Conservation (phyloP, 2,888 invertebrate species). For the Odiellus spinosus region DNA sequence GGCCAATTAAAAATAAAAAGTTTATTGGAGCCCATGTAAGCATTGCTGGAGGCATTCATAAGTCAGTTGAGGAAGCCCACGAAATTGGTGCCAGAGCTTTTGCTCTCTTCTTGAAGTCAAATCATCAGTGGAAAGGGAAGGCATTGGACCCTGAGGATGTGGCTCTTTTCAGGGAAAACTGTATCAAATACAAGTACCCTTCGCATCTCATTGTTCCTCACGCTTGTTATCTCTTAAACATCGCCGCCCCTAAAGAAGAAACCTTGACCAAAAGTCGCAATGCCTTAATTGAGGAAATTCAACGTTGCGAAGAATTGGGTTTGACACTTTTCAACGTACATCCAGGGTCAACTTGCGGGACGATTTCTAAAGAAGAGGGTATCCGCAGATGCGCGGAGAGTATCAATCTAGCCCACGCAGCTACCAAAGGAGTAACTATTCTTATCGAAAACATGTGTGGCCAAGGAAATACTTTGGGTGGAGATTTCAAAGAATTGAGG, state of each 20-base stretch:
- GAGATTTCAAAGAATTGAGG: slow-evolving; percentile 22
- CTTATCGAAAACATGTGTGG: slow-evolving; percentile 29
- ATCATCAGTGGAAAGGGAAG: slow-evolving; percentile 28
- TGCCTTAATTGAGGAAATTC: slow-evolving; percentile 32
- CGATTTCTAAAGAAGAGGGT: slow-evolving; percentile 25
- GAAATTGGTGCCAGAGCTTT: slow-evolving; percentile 27
- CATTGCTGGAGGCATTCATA: slow-evolving; percentile 25
- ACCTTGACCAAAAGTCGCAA: slow-evolving; percentile 29
- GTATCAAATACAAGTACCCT: slow-evolving; percentile 24
- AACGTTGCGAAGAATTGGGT: slow-evolving; percentile 33
- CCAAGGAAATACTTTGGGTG: slow-evolving; percentile 30
- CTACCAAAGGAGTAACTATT: slow-evolving; percentile 25
- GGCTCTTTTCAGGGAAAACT: slow-evolving; percentile 26
- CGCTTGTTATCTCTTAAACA: slow-evolving; percentile 35
- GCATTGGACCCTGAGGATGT: slow-evolving; percentile 24
- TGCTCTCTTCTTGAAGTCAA: slow-evolving; percentile 29
- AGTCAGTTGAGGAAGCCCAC: slow-evolving; percentile 26
- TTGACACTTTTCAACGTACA: slow-evolving; percentile 35
- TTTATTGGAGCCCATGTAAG: no score
- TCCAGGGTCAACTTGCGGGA: slow-evolving; percentile 30
- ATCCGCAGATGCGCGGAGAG: slow-evolving; percentile 27
- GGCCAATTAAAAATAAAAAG: no score
- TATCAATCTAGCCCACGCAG: slow-evolving; percentile 26
- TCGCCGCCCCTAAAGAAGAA: slow-evolving; percentile 31
- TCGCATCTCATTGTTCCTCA: slow-evolving; percentile 26